Base-by-base conservation (phyloP, 2,888 invertebrate species). In the Aspidiotus destructor region DNA sequence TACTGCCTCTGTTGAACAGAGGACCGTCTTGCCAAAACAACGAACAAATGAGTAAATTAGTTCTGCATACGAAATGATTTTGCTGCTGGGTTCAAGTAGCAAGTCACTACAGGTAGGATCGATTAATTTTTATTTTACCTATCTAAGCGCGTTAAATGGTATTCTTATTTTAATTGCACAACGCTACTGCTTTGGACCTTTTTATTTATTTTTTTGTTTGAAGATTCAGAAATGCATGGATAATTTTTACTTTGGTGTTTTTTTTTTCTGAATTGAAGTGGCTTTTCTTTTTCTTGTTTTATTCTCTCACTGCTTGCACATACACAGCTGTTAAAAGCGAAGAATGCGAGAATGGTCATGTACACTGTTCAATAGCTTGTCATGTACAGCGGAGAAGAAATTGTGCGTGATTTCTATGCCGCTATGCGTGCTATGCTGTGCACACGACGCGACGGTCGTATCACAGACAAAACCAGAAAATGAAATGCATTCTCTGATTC, bases 1-100 rank as follows among this genome's bases (percentile, higher is more conserved):
- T 69, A 41, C 61, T 54, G 44, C 69, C 69, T 48, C 54, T 69
- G 57, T 48, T 69, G 62, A 62, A 69, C 62, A 69, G 55, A 62
- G 69, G 69, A 62, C 53, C 69, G 48, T 44, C 62, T 62, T 57
- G 62, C 42, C 69, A 69, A 54, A 62, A 55, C 55, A 62, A 69
- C 42, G 69, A 69, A 57, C 55, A 55, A 62, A 53, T 69, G 44
- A 62, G 62, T 69, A 69, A 62, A 62, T 60, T 69, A 55, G 55
- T 54, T 57, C 69, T 69, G 28, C 68, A 68, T 61, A 68, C 61
- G 44, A 57, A 61, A 57, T 57, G 57, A 57, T 48, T 48, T n/a
- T 28, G 28, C 28, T 28, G 28, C 28, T 28, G 28, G 28, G n/a
- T n/a, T 48, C 11, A 48, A 48, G 10, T 48, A 13, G 11, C n/a